These are phyloP conservation scores for Bradypodion pumilum DNA, from an alignment of 2,797 vertebrate species.

Conservation along the genomic window DNA sequence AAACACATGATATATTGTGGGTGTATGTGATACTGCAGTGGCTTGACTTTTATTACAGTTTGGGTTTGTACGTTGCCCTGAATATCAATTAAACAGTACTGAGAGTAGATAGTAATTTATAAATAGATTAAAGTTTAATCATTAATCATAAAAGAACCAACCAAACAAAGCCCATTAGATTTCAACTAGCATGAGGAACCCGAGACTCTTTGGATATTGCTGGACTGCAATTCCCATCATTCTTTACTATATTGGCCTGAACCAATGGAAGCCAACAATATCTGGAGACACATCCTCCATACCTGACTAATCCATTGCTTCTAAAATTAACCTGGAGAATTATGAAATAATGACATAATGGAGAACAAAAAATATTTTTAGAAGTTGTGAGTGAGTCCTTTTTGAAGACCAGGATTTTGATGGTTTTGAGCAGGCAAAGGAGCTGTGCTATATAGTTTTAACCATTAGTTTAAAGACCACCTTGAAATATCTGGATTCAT, in stretches of 20 bases:
- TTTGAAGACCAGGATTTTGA: background rate
- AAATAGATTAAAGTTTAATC: no score
- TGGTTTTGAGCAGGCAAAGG: background rate
- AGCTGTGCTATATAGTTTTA: background rate
- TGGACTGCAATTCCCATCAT: background rate
- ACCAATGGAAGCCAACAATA: background rate
- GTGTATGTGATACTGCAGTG: background rate
- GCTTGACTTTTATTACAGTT: background rate
- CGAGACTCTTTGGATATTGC: background rate
- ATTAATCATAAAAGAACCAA: background rate
- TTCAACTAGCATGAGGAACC: no score
- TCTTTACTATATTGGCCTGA: background rate
- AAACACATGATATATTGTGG: background rate
- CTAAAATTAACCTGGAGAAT: background rate
- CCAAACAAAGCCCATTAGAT: background rate
- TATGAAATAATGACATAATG: background rate
- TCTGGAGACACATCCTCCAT: background rate
- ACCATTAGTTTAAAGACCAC: conserved; percentile 1
- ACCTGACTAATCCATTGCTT: background rate
- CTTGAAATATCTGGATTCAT: background rate
- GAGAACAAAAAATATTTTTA: background rate
- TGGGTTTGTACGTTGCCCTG: background rate
- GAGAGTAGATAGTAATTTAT: background rate
- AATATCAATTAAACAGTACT: background rate
- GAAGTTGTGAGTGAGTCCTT: background rate